A percentile compares a stretch with the other conserved stretches of the same genome.
phyloP scores from a whole-genome alignment of 2,888 invertebrate genomes.

The Euplagia quadripunctaria region DNA sequence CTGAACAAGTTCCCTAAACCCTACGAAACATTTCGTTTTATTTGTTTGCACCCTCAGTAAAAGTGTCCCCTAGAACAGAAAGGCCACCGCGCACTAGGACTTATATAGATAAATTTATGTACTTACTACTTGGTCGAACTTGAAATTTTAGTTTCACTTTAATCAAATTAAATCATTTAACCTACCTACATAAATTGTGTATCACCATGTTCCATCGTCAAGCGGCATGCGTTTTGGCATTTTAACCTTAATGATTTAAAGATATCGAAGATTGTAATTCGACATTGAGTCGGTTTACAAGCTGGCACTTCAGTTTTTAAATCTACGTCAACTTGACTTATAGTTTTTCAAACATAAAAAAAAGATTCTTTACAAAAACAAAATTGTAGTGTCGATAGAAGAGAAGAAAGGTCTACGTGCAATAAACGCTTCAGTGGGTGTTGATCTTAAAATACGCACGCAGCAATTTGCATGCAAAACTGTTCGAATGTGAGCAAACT shows the following conservation, averaged over 20 bases:
- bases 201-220: no score
- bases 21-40: constrained; percentile 54
- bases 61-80: constrained; percentile 51
- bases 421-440: constrained; percentile 28
- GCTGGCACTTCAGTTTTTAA: no score
- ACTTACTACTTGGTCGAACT: no score
- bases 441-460: constrained; percentile 39
- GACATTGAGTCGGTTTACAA: no score
- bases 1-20: constrained; percentile 41
- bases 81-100: constrained; percentile 37
- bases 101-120: neutral
- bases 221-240: no score
- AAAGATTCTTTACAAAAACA: neutral
- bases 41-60: constrained; percentile 58
- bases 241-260: no score
- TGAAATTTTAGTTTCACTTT: no score
- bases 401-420: neutral
- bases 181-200: no score
- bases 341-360: neutral
- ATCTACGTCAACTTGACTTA: no score
- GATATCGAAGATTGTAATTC: no score
- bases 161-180: no score
- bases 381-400: neutral
- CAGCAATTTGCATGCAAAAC: constrained; percentile 58
- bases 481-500: constrained; percentile 42